Evolutionary conservation across 2,113 vertebrate species (phyloP).

Genomic region (Atractosteus spatula): DNA sequence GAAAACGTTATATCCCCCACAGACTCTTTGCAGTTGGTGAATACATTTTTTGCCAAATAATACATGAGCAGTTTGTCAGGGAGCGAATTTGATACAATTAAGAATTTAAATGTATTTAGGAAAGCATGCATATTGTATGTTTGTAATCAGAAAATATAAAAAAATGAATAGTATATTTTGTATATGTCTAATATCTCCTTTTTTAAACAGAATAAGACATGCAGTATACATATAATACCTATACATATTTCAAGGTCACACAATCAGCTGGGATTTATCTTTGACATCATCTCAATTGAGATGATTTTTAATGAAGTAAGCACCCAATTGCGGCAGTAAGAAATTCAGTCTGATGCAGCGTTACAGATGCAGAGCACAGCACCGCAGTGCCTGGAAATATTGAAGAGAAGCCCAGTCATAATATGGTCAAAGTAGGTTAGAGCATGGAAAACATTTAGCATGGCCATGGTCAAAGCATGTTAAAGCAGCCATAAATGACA

Average conservation of each 20-base stretch:
- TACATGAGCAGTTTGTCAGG: not conserved
- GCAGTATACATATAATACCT: too few relatives aligned
- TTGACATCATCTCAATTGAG: not conserved
- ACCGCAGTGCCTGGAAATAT: not conserved
- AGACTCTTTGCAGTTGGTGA: not conserved
- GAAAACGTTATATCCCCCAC: slow-evolving; percentile 6
- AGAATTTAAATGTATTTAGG: not conserved
- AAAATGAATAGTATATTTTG: not conserved
- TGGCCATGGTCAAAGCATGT: not conserved
- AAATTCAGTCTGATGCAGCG: not conserved
- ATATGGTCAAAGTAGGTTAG: not conserved
- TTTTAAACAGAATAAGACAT: too few relatives aligned
- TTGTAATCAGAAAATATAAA: not conserved
- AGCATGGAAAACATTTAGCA: too few relatives aligned
- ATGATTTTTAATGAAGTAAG: not conserved
- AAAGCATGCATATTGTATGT: not conserved
- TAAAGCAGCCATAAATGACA: not conserved
- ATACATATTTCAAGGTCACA: too few relatives aligned
- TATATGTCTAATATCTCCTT: too few relatives aligned
- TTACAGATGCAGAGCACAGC: not conserved
- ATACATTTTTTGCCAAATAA: slow-evolving; percentile 1
- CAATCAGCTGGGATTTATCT: too few relatives aligned
- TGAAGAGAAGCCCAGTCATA: not conserved
- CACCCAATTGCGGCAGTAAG: not conserved
- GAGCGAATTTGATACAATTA: not conserved